These are phyloP conservation scores for Mya arenaria DNA, from an alignment of 1,140 invertebrate genomes.

Conservation along the genomic window DNA sequence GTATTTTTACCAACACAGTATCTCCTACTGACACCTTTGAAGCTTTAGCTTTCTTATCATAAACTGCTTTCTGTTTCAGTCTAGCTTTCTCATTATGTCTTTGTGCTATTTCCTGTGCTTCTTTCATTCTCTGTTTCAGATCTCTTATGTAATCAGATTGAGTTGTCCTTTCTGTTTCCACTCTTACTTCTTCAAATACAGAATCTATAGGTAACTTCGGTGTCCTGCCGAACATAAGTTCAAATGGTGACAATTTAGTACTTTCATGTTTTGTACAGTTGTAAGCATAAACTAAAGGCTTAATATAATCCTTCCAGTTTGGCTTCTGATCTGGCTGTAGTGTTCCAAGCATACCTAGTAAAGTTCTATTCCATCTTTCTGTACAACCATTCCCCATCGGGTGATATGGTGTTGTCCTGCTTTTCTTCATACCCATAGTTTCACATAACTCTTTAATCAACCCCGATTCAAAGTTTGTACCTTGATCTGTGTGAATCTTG, in stretches of 20 bases:
- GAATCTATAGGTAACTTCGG: not conserved
- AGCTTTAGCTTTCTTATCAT: not conserved
- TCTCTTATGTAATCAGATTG: not conserved
- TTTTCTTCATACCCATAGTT: conserved; percentile 23
- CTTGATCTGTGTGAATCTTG: conserved; percentile 14
- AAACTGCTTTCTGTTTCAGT: not conserved
- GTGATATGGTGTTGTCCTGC: conserved; percentile 34
- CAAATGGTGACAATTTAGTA: not conserved
- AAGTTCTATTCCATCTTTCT: conserved; percentile 41
- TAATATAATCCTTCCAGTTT: not conserved
- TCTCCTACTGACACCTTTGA: not conserved
- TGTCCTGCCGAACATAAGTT: not conserved
- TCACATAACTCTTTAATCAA: conserved; percentile 43
- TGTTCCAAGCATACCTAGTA: conserved; percentile 43
- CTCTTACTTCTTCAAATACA: not conserved
- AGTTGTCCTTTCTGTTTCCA: not conserved
- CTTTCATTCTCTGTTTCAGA: not conserved
- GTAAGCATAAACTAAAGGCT: not conserved
- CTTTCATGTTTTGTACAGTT: not conserved
- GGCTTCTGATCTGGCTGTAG: conserved; percentile 25
- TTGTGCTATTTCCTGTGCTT: not conserved
- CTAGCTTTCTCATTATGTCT: not conserved
- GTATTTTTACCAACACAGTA: conserved; percentile 4
- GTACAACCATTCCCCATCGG: conserved; percentile 9
- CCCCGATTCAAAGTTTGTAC: conserved; percentile 13